phyloP scores from a whole-genome alignment of 2,888 invertebrate species.

The Aspidiotus rigidus region DNA sequence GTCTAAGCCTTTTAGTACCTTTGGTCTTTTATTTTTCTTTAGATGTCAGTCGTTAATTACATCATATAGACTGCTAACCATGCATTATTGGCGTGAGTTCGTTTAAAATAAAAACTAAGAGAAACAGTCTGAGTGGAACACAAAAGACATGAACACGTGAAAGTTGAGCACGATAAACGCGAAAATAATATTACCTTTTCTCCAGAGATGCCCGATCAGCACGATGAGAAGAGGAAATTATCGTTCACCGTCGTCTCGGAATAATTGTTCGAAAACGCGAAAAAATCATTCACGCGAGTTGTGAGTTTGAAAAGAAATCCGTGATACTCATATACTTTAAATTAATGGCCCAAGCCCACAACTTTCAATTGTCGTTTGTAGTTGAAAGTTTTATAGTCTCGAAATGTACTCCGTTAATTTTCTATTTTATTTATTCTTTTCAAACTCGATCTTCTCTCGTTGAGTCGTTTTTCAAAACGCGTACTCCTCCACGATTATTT shows the following conservation, averaged over 20 bases:
- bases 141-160: slow-evolving; percentile 4
- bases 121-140: neutral
- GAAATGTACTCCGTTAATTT: too few relatives aligned
- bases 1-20: too few relatives aligned
- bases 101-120: neutral
- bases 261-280: slow-evolving; percentile 1
- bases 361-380: too few relatives aligned
- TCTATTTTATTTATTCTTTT: too few relatives aligned
- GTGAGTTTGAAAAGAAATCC: too few relatives aligned
- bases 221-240: slow-evolving; percentile 2
- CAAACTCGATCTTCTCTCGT: too few relatives aligned
- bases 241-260: neutral
- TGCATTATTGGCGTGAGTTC: neutral
- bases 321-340: too few relatives aligned
- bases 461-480: too few relatives aligned
- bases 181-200: slow-evolving; percentile 2
- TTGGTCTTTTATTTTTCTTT: too few relatives aligned
- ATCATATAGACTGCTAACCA: neutral
- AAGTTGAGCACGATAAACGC: slow-evolving; percentile 4
- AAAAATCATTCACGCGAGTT: neutral
- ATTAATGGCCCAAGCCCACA: too few relatives aligned
- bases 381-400: too few relatives aligned
- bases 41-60: neutral
- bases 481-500: too few relatives aligned
- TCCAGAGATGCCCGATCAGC: slow-evolving; percentile 2